Conservation (phyloP, 2,797 vertebrate species). For the Danio choprae region DNA sequence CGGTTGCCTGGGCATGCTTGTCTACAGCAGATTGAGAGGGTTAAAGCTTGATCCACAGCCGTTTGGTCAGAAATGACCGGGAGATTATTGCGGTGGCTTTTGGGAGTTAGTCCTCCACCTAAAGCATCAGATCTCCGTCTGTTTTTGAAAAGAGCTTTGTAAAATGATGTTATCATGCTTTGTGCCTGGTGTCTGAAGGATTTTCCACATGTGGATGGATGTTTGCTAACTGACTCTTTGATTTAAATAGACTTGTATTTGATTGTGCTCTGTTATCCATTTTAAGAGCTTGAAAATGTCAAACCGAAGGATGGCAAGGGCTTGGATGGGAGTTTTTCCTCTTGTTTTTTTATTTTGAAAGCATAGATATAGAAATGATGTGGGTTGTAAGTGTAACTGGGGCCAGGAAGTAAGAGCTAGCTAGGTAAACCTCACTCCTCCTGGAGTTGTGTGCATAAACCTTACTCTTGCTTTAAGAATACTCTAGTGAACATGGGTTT, state of each 20-base stretch:
- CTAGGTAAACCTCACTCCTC: too few relatives aligned
- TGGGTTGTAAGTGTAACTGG: too few relatives aligned
- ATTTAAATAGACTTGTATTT: slow-evolving; percentile 44
- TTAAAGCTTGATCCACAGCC: slow-evolving; percentile 28
- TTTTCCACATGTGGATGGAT: slow-evolving; percentile 25
- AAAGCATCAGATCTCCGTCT: not conserved
- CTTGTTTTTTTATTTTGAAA: slow-evolving; percentile 12
- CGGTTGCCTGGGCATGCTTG: slow-evolving; percentile 45
- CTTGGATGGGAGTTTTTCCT: slow-evolving; percentile 18
- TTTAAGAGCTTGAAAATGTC: slow-evolving; percentile 37
- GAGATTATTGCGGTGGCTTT: slow-evolving; percentile 4
- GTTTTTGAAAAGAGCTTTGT: slow-evolving; percentile 40
- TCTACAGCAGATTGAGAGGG: slow-evolving; percentile 39
- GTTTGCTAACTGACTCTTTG: slow-evolving; percentile 26
- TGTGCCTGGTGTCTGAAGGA: slow-evolving; percentile 35
- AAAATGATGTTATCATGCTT: slow-evolving; percentile 39
- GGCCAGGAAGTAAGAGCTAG: too few relatives aligned
- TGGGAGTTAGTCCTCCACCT: slow-evolving; percentile 11
- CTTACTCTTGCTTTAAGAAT: too few relatives aligned
- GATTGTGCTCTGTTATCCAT: slow-evolving; percentile 50
- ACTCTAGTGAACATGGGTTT: too few relatives aligned
- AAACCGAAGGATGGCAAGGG: slow-evolving; percentile 19
- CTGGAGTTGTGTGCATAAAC: too few relatives aligned
- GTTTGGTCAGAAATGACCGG: slow-evolving; percentile 5
- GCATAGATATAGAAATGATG: slow-evolving; percentile 10